phyloP scores from a whole-genome alignment of 1,140 invertebrate species.

The Drosophila watanabei region DNA sequence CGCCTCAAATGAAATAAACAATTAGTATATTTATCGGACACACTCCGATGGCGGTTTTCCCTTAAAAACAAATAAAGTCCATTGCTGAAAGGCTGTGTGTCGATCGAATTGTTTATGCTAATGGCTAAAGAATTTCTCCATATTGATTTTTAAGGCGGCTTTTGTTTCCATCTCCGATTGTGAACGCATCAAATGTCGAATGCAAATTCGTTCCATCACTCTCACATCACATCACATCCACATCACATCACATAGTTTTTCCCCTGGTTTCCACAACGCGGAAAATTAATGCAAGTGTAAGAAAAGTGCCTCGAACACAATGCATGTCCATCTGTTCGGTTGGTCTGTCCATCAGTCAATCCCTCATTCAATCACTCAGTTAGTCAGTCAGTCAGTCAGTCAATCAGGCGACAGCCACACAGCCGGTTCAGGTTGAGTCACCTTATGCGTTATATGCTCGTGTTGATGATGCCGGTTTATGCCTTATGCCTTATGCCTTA shows the following conservation, averaged over 20 bases:
- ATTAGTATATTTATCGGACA: conserved; percentile 54
- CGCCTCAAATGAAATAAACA: conserved; percentile 56
- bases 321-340: conserved; percentile 58
- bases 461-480: conserved; percentile 26
- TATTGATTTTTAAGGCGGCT: conserved; percentile 16
- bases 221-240: not conserved
- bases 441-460: conserved; percentile 38
- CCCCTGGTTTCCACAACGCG: conserved; percentile 40
- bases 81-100: conserved; percentile 40
- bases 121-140: conserved; percentile 28
- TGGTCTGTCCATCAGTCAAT: conserved; percentile 55
- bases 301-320: conserved; percentile 66
- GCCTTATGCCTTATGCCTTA: not conserved
- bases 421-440: conserved; percentile 52
- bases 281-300: conserved; percentile 64
- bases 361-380: conserved; percentile 45
- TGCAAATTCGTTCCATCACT: conserved; percentile 81
- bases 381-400: conserved; percentile 45
- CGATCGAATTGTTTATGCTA: conserved; percentile 34
- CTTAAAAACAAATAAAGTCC: conserved; percentile 19
- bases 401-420: conserved; percentile 40
- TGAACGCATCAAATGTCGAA: conserved; percentile 56
- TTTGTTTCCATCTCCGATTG: conserved; percentile 8
- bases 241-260: conserved; percentile 60
- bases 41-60: conserved; percentile 15